Base-by-base conservation (phyloP, 37 sponge, comb jelly and placozoan species). In the Beroe ovata region DNA sequence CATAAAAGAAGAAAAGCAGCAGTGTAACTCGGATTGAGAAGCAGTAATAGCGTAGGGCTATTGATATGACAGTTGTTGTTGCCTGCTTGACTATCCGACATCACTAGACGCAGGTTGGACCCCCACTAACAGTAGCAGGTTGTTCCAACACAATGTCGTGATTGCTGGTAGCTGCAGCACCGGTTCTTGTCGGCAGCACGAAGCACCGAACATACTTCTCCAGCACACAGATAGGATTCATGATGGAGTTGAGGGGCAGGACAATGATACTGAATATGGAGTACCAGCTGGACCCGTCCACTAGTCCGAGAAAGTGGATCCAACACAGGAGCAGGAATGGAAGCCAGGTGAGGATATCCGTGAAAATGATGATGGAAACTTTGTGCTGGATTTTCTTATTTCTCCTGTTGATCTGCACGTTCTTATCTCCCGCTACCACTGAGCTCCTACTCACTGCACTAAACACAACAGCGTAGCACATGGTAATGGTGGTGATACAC, bases 171-270 rank as follows among this genome's bases (percentile, higher is more conserved):
- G 18, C 11, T 58, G 16, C 11, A 19, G 59, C 59, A 58, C 16
- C 59, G 11, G 59, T 19, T 19, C 59, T 18, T 19, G 16, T 11
- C 11, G 59, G 18, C 11, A 58, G 18, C 59, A 58, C 16, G 18
- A 58, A 58, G 18, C 59, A 58, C 54, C 11, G 54, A 47, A 6
- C 54, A 47, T 47, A 47, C 54, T 47, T 47, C 11, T 47, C 54
- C 11, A 47, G 54, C 6, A 47, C 11, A 47, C 54, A 47, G 33
- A 66, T 66, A 0, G 69, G 69, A 66, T 66, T 66, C 32, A 66
- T 30, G 4, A 66, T 26, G 32, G 69, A 66, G 16, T 66, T 66
- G 69, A 66, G 25, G 4, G 69, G 69, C 32, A 66, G 30, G 69
- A 66, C 14, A 37, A 66, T 29, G 32, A 66, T 66, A 37, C 69